phyloP scores from a whole-genome alignment of 2,797 vertebrate species.

The Falco biarmicus region DNA sequence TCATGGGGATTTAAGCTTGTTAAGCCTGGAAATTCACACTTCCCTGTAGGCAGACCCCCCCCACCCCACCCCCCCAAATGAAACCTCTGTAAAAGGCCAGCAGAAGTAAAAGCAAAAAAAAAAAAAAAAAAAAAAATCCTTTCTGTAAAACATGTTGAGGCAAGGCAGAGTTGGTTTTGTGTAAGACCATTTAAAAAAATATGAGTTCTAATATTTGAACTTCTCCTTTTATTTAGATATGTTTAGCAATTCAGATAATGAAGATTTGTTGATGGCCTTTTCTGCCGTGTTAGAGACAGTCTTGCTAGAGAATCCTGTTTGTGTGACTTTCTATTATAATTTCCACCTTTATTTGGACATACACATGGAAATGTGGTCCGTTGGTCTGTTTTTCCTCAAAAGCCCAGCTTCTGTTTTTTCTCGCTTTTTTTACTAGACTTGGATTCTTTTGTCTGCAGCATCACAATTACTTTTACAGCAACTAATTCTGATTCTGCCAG shows the following conservation, averaged over 20 bases:
- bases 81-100: constrained; percentile 42
- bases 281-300: constrained; percentile 56
- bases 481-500: constrained; percentile 35
- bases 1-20: constrained; percentile 60
- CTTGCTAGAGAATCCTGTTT: constrained; percentile 57
- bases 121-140: too few relatives aligned
- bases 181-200: constrained; percentile 13
- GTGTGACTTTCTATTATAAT: constrained; percentile 49
- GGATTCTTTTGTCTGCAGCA: constrained; percentile 27
- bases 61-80: background rate
- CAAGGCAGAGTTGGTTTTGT: constrained; percentile 24
- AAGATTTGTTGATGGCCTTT: constrained; percentile 60
- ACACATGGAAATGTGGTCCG: background rate
- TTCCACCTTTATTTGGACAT: constrained; percentile 42
- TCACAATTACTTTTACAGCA: constrained; percentile 23
- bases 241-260: constrained; percentile 62
- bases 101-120: background rate
- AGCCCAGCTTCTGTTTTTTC: constrained; percentile 33
- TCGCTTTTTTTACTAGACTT: background rate
- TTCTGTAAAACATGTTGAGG: constrained; percentile 1
- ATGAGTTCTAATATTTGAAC: constrained; percentile 47
- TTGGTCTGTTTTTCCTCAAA: constrained; percentile 14
- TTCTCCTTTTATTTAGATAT: constrained; percentile 59
- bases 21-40: constrained; percentile 59
- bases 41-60: background rate